Evolutionary conservation across 2,797 vertebrate species (phyloP), one percentile per base, ranked within the genome.

Genomic region (Cryptoprocta ferox): DNA sequence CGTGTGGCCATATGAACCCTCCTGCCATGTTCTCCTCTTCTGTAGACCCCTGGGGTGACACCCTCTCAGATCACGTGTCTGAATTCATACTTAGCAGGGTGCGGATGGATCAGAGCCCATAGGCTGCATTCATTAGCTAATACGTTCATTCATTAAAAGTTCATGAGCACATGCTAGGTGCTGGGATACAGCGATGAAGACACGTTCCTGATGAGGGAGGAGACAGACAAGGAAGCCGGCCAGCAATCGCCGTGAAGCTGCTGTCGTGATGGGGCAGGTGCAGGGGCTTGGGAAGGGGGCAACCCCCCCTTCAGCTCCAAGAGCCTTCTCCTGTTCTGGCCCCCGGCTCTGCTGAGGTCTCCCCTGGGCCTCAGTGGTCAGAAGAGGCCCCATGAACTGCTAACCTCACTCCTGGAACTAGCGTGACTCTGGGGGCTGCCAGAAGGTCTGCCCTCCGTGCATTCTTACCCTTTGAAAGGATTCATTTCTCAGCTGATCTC

Each of bases 1-100:
- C 0, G 0, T 2, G n/a, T 16, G 37, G 21, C 37, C n/a, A 7
- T 24, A 7, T n/a, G 2, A 37, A 24, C 2, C 5, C 32, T 24
- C 42, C 39, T 3, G 1, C 16, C 39, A 18, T 48, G 0, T 24
- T 35, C 68, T 61, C 30, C 26, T 59, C 80, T 9, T 65, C 21
- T 28, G 37, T 15, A 6, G 66, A 8, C 11, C 79, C 28, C 53
- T 5, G 19, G 48, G 28, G 63, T 65, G 35, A 37, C n/a, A 13
- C 21, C 35, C 16, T 71, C 48, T 39, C 21, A 6, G 26, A 8
- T 35, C 35, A 15, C 15, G 32, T 39, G 30, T 83, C 81, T 92
- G n/a, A 65, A 45, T 61, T 68, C 53, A 14, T 8, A 5, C 61
- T 53, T 6, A 21, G 14, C 37, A 3, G 50, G n/a, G 26, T 59